Evolutionary conservation across 1,140 invertebrate genomes (phyloP), one percentile per base, ranked within the genome.

Genomic region (Heliothis virescens): DNA sequence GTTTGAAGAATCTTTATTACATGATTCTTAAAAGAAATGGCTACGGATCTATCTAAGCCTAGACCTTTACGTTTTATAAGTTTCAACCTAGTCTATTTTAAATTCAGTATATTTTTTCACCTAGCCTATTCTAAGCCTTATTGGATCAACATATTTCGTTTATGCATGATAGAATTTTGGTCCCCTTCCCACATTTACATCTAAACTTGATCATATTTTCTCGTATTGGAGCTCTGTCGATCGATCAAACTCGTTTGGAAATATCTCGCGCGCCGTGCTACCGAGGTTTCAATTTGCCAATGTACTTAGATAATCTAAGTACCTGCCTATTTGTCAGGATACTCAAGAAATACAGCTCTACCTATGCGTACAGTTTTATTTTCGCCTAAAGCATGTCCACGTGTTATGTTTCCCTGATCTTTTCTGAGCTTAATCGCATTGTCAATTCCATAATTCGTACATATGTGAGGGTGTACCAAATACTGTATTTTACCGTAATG

Each of bases 221-320:
- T 63, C 26, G n/a, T 16, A 41, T 63, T 47, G 29, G 12, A 41
- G 34, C 34, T 63, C 62, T 63, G 41, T 47, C 62, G 62, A 63
- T 63, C 62, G 62, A 63, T 63, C 62, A 63, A n/a, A 63, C 15
- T 26, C 21, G 57, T 60, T 41, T 63, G 62, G 34, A 63, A 63
- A 16, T 16, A 29, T 47, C 34, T 29, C 29, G n/a, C 3, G n/a
- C 15, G 26, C n/a, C 34, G 16, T 15, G 62, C 21, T 26, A 29
- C 57, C 21, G 12, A 60, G 29, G 34, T 41, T 63, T 47, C 9
- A 16, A 15, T 60, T 60, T 26, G 9, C 16, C 16, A 57, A 53
- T 16, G 15, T 53, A 53, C 52, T 53, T n/a, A 53, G 52, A 7
- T 53, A 53, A 53, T 53, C n/a, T 53, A 53, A 15, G 52, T n/a